Percentiles rank a stretch among this genome's conserved stretches.
phyloP scores from a whole-genome alignment of 2,888 invertebrate genomes.

The Brachypalpus laphriformis region DNA sequence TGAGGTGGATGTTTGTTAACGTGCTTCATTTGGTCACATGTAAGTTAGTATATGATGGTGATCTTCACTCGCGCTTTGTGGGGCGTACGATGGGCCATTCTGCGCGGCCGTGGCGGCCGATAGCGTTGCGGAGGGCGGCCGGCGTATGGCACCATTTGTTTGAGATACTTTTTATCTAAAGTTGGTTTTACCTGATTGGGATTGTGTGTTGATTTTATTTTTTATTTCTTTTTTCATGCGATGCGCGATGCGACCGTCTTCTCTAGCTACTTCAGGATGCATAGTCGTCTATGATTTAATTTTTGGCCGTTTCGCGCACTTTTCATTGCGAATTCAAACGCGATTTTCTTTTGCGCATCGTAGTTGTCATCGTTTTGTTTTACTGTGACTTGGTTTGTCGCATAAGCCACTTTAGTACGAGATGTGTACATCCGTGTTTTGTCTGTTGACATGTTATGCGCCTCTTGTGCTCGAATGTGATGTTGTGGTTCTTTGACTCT shows the following conservation, averaged over 20 bases:
- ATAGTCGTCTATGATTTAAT: constrained; percentile 64
- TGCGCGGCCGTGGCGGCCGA: not conserved
- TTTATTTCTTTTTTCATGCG: not conserved
- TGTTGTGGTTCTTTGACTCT: constrained; percentile 68
- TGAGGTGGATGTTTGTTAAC: constrained; percentile 25
- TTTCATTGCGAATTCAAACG: constrained; percentile 53
- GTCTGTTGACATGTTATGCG: constrained; percentile 67
- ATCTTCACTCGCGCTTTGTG: constrained; percentile 36
- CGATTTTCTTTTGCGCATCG: constrained; percentile 44
- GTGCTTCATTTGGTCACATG: constrained; percentile 62
- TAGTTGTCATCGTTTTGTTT: constrained; percentile 33
- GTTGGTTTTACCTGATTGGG: constrained; percentile 63
- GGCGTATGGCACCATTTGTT: constrained; percentile 70
- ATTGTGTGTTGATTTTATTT: constrained; percentile 53
- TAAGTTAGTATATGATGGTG: constrained; percentile 27
- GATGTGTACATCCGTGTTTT: constrained; percentile 71
- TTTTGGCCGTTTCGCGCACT: constrained; percentile 64
- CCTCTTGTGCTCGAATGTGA: constrained; percentile 49
- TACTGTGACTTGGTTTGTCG: constrained; percentile 53
- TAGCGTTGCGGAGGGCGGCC: constrained; percentile 50
- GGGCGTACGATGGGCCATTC: constrained; percentile 39
- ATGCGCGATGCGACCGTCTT: constrained; percentile 28
- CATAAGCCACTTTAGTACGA: constrained; percentile 51
- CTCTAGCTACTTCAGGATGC: constrained; percentile 65
- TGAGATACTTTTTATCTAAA: constrained; percentile 70